These are phyloP conservation scores for Sphyrna mokarran DNA, from an alignment of 2,113 vertebrate genomes.

Conservation along the genomic window DNA sequence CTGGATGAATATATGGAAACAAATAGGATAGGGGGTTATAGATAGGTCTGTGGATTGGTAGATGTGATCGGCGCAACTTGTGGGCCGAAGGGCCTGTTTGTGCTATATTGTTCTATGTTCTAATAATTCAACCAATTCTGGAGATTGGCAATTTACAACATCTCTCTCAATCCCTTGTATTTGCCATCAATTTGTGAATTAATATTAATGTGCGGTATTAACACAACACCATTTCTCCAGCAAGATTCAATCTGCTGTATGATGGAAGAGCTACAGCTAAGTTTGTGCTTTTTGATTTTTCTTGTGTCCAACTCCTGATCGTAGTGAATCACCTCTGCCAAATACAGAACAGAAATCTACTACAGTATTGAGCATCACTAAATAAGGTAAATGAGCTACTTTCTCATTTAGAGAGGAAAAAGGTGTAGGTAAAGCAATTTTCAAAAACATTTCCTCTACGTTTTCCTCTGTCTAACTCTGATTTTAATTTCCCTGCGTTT, in stretches of 20 bases:
- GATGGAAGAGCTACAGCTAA: not conserved
- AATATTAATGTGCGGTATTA: not conserved
- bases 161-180: not conserved
- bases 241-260: not conserved
- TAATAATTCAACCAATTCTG: not conserved
- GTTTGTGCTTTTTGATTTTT: not conserved
- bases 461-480: too few relatives aligned
- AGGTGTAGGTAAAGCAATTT: too few relatives aligned
- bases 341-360: not conserved
- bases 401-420: not conserved
- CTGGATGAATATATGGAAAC: too few relatives aligned
- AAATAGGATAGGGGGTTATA: too few relatives aligned
- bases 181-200: too few relatives aligned
- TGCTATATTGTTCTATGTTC: too few relatives aligned
- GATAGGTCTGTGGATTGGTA: too few relatives aligned
- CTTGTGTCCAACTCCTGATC: not conserved
- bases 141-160: not conserved
- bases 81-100: too few relatives aligned
- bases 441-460: too few relatives aligned
- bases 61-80: too few relatives aligned
- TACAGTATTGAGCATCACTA: too few relatives aligned
- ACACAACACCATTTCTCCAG: not conserved
- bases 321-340: not conserved
- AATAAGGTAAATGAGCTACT: not conserved
- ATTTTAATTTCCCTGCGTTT: too few relatives aligned